Conservation (phyloP, 1,140 invertebrate genomes). For the Pseudomyrmex pallidus region DNA sequence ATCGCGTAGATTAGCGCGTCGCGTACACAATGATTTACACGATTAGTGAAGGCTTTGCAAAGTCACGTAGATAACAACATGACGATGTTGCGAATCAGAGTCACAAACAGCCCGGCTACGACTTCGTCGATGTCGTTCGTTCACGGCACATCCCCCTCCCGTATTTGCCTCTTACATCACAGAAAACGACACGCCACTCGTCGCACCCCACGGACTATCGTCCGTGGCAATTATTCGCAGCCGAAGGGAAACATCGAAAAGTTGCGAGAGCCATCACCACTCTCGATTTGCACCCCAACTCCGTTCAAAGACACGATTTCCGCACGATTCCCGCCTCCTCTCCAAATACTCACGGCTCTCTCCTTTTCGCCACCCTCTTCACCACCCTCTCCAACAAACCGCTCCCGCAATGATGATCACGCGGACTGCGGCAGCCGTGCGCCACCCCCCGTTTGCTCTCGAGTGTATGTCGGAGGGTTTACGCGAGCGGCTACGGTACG, state of each 20-base stretch:
- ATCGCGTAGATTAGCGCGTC: not conserved
- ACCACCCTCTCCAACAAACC: not conserved
- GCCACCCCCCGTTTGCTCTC: constrained; percentile 13
- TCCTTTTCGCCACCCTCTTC: constrained; percentile 1
- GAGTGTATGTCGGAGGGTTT: constrained; percentile 56
- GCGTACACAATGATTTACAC: too few species aligned
- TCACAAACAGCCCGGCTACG: not conserved
- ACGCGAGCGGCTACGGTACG: constrained; percentile 44
- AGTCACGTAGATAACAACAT: too few species aligned
- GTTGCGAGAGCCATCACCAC: too few species aligned
- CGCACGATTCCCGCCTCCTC: not conserved
- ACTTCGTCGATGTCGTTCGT: not conserved
- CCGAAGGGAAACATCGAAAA: constrained; percentile 58
- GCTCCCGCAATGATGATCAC: constrained; percentile 35
- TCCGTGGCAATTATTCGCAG: constrained; percentile 71
- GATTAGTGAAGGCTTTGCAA: too few species aligned
- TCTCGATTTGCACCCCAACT: constrained; percentile 60
- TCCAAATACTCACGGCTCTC: too few species aligned
- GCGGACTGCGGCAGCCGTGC: constrained; percentile 24
- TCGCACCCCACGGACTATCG: constrained; percentile 44
- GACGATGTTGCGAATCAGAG: not conserved
- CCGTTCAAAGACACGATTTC: constrained; percentile 60
- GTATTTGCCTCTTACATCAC: not conserved
- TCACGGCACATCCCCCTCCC: not conserved
- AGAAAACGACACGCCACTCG: not conserved